Evolutionary conservation across 1,140 invertebrate genomes (phyloP).

Genomic region (Polypedilum vanderplanki): DNA sequence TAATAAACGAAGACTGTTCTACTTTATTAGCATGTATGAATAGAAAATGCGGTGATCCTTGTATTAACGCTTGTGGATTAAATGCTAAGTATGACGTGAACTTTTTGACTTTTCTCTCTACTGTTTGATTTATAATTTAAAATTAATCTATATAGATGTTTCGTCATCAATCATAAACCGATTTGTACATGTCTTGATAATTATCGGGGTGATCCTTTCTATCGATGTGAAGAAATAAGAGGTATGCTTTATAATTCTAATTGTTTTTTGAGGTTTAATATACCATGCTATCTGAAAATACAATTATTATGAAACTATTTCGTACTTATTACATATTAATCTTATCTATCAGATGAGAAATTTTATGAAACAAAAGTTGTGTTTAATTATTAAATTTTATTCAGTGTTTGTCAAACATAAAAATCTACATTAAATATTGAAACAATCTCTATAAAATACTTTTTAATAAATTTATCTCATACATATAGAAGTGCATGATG

Average conservation of each 20-base stretch:
- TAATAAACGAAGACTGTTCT: conserved; percentile 63
- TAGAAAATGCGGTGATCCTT: conserved; percentile 65
- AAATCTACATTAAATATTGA: neutral
- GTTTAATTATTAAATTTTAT: too few relatives aligned
- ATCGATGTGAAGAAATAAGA: conserved; percentile 50
- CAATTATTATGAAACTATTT: too few relatives aligned
- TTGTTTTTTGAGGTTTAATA: too few relatives aligned
- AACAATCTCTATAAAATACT: too few relatives aligned
- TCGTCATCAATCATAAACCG: conserved; percentile 65
- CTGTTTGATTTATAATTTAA: neutral
- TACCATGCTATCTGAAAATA: too few relatives aligned
- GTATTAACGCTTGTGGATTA: conserved; percentile 59
- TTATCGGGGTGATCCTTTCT: conserved; percentile 66
- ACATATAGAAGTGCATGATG: neutral
- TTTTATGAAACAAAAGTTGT: too few relatives aligned
- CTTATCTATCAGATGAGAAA: too few relatives aligned
- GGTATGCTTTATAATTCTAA: too few relatives aligned
- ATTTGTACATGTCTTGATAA: conserved; percentile 64
- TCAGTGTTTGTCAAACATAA: too few relatives aligned
- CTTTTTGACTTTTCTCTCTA: neutral
- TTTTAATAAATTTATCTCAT: too few relatives aligned
- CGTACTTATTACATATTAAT: too few relatives aligned
- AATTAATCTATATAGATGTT: conserved; percentile 34
- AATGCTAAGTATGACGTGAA: conserved; percentile 53
- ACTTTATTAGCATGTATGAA: conserved; percentile 61